phyloP scores from a whole-genome alignment of 1,140 invertebrate genomes.

The Brachionus plicatilis region DNA sequence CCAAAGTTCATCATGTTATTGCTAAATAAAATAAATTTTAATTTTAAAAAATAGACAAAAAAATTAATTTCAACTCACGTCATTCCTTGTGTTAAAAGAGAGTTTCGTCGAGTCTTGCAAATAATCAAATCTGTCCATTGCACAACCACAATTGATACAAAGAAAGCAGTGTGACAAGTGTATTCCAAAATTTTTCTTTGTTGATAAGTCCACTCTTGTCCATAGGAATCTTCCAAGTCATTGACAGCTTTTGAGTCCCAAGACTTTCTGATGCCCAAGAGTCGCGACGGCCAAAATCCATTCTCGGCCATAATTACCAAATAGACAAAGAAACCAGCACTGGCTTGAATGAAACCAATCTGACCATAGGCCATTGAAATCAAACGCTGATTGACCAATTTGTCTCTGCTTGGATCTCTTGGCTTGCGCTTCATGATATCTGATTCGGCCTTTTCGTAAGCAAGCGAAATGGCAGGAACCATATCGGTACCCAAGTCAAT shows the following conservation, averaged over 20 bases:
- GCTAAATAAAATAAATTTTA: conserved; percentile 5
- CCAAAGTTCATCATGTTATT: conserved; percentile 56
- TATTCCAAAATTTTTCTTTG: conserved; percentile 90
- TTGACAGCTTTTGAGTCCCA: conserved; percentile 95
- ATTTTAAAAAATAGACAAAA: background rate
- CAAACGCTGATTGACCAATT: conserved; percentile 81
- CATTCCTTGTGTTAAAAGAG: conserved; percentile 92
- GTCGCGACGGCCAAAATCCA: conserved; percentile 77
- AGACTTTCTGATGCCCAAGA: conserved; percentile 83
- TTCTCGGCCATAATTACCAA: conserved; percentile 98
- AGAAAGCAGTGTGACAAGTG: conserved; percentile 97
- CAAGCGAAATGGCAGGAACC: conserved; percentile 92
- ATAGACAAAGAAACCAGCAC: conserved; percentile 97
- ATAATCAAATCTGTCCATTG: conserved; percentile 98
- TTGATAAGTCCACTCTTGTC: conserved; percentile 81
- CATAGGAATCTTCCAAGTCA: conserved; percentile 90
- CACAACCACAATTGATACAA: conserved; percentile 93
- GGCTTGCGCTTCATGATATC: conserved; percentile 98
- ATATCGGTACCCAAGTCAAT: conserved; percentile 99
- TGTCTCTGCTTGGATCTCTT: conserved; percentile 82
- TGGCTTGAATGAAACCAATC: conserved; percentile 86
- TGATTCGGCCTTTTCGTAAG: conserved; percentile 88
- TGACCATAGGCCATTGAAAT: conserved; percentile 46
- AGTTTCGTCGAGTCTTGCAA: conserved; percentile 92
- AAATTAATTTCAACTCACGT: conserved; percentile 57